Base-by-base conservation (phyloP, 2,888 invertebrate species). In the Petrolisthes cinctipes region DNA sequence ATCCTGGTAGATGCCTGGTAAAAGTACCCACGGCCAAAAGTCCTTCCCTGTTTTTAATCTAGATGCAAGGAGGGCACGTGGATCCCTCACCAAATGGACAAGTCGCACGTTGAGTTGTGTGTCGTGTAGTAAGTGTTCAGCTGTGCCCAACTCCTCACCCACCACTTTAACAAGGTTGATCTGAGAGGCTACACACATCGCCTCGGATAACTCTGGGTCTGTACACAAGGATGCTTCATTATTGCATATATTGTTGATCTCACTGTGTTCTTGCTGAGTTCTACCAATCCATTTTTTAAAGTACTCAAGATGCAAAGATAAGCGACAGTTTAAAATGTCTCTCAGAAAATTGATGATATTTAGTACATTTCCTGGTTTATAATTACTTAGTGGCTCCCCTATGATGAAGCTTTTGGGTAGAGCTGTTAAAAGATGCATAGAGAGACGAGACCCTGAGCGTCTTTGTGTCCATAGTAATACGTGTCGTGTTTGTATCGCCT, bases 391-490 rank as follows among this genome's bases (percentile, higher is more conserved):
- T 1, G 85, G 79, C n/a, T 85, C 85, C 68, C 68, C 79, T 5
- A 61, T 71, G 23, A 17, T 7, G 79, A 85, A 79, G 71, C 53
- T 66, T 11, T 68, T 61, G 20, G 79, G 68, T 14, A n/a, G 23
- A 23, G 79, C 53, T 1, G 68, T 54, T 11, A 85, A 79, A 20
- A 85, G 51, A 6, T 54, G 5, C 54, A 23, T 53, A 7, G 37
- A 14, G 61, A 85, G 51, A 7, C 54, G 23, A 0, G 85, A 85
- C 4, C 85, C 85, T 51, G 85, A 79, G 14, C 85, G 85, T 61
- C 51, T 79, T 68, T 68, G 66, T 4, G 85, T 85, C 85, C 85
- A 85, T 14, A 85, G 53, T 78, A 84, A 23, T 53, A 66, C 84
- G 20, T 71, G 71, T n/a, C 71, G 71, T 78, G 11, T 78, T 14